Conservation (phyloP, 2,797 vertebrate genomes). For the Euphonia xanthogaster region DNA sequence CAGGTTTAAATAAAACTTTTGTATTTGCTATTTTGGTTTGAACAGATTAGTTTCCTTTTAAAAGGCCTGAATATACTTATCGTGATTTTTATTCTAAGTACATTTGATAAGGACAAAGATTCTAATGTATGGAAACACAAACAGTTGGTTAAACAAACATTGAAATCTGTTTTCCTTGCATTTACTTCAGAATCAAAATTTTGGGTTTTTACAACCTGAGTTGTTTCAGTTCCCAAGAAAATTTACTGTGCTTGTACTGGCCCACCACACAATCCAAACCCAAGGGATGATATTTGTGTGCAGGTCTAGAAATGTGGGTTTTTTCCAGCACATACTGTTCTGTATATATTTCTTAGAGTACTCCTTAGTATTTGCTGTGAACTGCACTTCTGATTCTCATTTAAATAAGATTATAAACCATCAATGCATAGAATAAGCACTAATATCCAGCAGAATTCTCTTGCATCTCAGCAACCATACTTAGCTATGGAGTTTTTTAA, state of each 20-base stretch:
- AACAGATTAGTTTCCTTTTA: not conserved
- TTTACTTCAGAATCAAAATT: not conserved
- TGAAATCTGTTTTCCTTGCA: not conserved
- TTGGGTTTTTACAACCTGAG: not conserved
- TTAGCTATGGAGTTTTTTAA: not conserved
- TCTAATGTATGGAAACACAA: not conserved
- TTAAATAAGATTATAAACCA: not conserved
- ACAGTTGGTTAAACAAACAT: not conserved
- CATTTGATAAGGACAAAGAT: not conserved
- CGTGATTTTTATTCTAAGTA: not conserved
- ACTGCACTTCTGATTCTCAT: not conserved
- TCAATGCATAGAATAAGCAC: not conserved
- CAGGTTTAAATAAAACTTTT: not conserved
- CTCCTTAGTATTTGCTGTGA: not conserved
- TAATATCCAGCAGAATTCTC: not conserved
- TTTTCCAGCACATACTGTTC: not conserved
- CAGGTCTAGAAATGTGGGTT: not conserved
- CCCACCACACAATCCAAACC: not conserved
- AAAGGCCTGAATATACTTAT: not conserved
- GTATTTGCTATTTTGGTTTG: not conserved
- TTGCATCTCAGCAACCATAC: not conserved
- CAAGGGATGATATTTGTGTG: not conserved
- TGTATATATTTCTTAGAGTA: not conserved
- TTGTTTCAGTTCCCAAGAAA: not conserved
- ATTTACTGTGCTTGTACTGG: not conserved